Base-by-base conservation (phyloP, 1,140 invertebrate genomes). In the Neodiprion virginianus region DNA sequence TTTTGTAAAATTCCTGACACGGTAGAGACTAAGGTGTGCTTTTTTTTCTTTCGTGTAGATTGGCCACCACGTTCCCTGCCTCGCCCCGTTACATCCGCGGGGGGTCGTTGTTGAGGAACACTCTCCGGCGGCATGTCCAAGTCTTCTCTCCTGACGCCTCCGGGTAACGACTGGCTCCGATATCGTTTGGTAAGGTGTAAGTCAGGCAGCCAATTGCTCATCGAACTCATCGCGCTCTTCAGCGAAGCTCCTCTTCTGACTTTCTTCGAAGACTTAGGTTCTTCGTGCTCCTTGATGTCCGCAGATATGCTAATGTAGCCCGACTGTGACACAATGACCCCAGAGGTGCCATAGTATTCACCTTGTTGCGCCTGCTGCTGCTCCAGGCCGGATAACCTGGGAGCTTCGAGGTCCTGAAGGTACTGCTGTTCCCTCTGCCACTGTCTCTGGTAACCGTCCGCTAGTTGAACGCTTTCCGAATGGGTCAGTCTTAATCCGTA, bases 181-280 rank as follows among this genome's bases (percentile, higher is more conserved):
- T 93, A 92, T 75, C 95, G 89, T 85, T 94, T 95, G 8, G 92
- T 90, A 67, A 96, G 86, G 86, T 95, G 94, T 75, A 96, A 88
- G 83, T 96, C 95, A 0, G 95, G 95, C 48, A 97, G 85, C 92
- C 95, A 95, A 80, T 92, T 93, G 80, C 92, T 94, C 79, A 95
- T 92, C 1, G 94, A 94, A 81, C 90, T 94, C 92, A 96, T 94
- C 0, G 94, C 95, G 66, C 93, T 93, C 86, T 95, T 95, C 66
- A 95, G 82, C 1, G 93, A 94, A 1, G 90, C 89, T n/a, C 92
- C 92, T 74, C 93, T 84, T 85, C 93, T 92, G 48, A 93, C 89
- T 83, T 95, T 94, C 85, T 94, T 94, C 5, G 82, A 78, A 68
- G 89, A 78, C 84, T 93, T 92, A 8, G 73, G 67, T 77, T 91